Base-by-base conservation (phyloP, 2,797 vertebrate species). In the Oryzias sinensis region DNA sequence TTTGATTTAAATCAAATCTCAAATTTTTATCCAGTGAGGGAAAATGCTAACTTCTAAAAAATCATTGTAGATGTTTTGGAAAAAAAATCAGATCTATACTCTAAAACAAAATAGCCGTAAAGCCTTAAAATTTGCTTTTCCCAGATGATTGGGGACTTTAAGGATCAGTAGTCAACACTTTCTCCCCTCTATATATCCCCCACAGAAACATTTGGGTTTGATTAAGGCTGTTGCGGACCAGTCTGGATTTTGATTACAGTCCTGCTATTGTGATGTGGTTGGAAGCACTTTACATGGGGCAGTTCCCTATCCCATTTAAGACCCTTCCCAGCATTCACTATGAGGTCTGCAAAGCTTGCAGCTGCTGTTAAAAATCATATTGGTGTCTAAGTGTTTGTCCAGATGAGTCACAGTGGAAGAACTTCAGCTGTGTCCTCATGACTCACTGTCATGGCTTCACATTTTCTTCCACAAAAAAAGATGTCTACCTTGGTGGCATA, bases 401-500 rank as follows among this genome's bases (percentile, higher is more conserved):
- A 47, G 6, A 33, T 79, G 71, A 83, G 65, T 80, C 80, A 80
- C 16, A 47, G 0, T 14, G 45, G 66, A 72, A 62, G 59, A 71
- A 75, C 63, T 56, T 61, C 63, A 51, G 43, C 67, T 65, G 59
- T 24, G 55, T 49, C 56, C 59, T 53, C 11, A 49, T 68, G 66
- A 74, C 50, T 81, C 46, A 65, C 40, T 62, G 70, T 62, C 46
- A 50, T 55, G 70, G 40, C 37, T 47, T 64, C 63, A 8, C 33
- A 58, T 61, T 67, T 69, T 50, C 44, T 51, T 18, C 43, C 17
- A 4, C 4, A 13, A 37, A 37, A 37, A 29, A 6, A 29, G 7
- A 29, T 3, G 14, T 59, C 50, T 83, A 99, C 97, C 90, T 93
- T 94, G 49, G 93, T 91, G 74, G 90, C 76, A 0, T 99, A 99